A percentile compares a stretch with the other conserved stretches of the same genome.
Conservation (phyloP, 1,140 invertebrate species). For the Aphaenogaster rudis region DNA sequence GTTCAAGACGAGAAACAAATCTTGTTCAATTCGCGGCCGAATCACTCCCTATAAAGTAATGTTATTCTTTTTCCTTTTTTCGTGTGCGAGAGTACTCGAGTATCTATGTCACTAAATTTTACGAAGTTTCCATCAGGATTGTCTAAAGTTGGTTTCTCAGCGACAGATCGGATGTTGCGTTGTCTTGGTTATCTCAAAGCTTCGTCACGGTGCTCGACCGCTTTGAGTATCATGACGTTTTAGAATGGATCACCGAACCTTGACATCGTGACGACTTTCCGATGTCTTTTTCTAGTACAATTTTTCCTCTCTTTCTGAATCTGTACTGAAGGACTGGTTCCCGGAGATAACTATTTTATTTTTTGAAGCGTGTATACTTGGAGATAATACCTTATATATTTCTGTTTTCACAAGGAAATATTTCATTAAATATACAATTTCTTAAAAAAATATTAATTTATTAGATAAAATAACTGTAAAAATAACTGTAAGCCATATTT, state of each 20-base stretch:
- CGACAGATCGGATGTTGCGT: slow-evolving; percentile 20
- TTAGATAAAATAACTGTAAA: neutral
- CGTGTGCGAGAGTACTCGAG: neutral
- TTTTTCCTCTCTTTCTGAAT: neutral
- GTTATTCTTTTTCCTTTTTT: neutral
- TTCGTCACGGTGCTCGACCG: neutral
- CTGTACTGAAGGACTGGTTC: neutral
- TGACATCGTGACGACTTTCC: neutral
- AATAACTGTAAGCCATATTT: neutral
- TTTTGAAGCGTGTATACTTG: neutral
- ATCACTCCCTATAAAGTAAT: neutral
- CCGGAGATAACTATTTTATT: neutral
- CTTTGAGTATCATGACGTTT: neutral
- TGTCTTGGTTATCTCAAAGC: neutral
- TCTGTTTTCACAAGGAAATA: neutral
- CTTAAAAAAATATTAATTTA: neutral
- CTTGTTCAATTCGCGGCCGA: neutral
- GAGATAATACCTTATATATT: neutral
- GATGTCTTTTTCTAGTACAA: neutral
- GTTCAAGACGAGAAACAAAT: neutral
- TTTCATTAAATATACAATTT: neutral
- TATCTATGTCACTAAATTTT: slow-evolving; percentile 41
- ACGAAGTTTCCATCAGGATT: slow-evolving; percentile 4
- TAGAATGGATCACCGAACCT: slow-evolving; percentile 19
- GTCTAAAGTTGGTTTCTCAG: slow-evolving; percentile 32